Evolutionary conservation across 1,140 invertebrate genomes (phyloP).

Genomic region (Bombus superbus): DNA sequence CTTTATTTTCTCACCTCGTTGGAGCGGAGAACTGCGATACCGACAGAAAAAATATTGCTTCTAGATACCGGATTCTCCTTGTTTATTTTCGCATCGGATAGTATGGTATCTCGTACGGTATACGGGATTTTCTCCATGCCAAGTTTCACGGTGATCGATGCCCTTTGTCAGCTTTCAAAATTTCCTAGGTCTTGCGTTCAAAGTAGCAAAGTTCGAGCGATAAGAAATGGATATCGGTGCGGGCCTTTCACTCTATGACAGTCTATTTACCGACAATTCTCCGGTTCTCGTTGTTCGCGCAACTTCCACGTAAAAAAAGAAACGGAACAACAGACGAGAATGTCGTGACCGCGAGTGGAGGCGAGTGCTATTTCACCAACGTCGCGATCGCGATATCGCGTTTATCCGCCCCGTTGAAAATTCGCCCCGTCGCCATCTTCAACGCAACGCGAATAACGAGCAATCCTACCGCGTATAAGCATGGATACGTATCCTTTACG

Average conservation of each 20-base stretch:
- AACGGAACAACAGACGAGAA: constrained; percentile 18
- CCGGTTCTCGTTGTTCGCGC: constrained; percentile 19
- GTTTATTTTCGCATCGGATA: neutral
- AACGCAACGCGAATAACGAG: constrained; percentile 2
- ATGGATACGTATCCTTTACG: neutral
- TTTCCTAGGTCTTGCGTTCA: neutral
- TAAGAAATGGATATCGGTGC: constrained; percentile 13
- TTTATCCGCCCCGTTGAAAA: constrained; percentile 43
- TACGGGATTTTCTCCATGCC: constrained; percentile 12
- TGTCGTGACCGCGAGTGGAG: constrained; percentile 6
- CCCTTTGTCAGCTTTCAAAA: constrained; percentile 33
- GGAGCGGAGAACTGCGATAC: neutral
- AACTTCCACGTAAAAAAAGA: neutral
- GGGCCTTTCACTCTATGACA: constrained; percentile 4
- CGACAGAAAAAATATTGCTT: constrained; percentile 5
- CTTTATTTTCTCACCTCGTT: neutral
- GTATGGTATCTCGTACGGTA: no score
- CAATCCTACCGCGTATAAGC: constrained; percentile 1
- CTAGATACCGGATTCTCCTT: neutral
- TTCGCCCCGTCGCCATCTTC: constrained; percentile 2
- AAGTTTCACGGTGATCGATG: constrained; percentile 22
- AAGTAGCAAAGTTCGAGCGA: neutral
- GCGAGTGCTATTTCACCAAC: neutral
- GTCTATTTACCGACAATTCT: constrained; percentile 44
- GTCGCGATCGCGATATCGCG: constrained; percentile 42